Percentiles rank a stretch among this genome's conserved stretches.
Conservation (phyloP, 2,888 invertebrate genomes). For the Zygogramma bicolorata region DNA sequence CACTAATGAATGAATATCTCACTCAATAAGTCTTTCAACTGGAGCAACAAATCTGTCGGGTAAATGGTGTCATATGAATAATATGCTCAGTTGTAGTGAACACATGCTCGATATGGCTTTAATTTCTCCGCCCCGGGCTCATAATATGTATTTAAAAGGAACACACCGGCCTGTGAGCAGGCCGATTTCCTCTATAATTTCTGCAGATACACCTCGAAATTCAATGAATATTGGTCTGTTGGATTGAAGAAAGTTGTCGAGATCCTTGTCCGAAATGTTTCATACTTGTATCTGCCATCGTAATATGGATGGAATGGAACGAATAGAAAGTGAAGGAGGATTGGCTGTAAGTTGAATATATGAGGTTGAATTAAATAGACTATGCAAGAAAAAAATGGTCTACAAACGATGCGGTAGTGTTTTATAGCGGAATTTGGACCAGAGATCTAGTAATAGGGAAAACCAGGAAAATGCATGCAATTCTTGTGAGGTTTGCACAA, state of each 20-base stretch:
- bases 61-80: neutral
- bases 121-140: conserved; percentile 3
- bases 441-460: too few relatives aligned
- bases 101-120: conserved; percentile 1
- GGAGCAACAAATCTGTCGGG: neutral
- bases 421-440: too few relatives aligned
- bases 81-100: neutral
- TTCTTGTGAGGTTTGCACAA: too few relatives aligned
- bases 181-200: neutral
- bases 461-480: too few relatives aligned
- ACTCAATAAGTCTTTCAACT: neutral
- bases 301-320: neutral
- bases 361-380: too few relatives aligned
- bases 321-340: neutral
- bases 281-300: neutral
- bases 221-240: neutral
- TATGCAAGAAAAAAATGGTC: too few relatives aligned
- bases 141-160: neutral
- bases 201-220: neutral
- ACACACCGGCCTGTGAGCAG: neutral
- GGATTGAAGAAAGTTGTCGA: neutral
- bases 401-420: too few relatives aligned
- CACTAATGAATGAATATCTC: neutral
- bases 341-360: too few relatives aligned
- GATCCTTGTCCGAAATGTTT: neutral